Base-by-base conservation (phyloP, 1,140 invertebrate species). In the Lasioglossum albipes region DNA sequence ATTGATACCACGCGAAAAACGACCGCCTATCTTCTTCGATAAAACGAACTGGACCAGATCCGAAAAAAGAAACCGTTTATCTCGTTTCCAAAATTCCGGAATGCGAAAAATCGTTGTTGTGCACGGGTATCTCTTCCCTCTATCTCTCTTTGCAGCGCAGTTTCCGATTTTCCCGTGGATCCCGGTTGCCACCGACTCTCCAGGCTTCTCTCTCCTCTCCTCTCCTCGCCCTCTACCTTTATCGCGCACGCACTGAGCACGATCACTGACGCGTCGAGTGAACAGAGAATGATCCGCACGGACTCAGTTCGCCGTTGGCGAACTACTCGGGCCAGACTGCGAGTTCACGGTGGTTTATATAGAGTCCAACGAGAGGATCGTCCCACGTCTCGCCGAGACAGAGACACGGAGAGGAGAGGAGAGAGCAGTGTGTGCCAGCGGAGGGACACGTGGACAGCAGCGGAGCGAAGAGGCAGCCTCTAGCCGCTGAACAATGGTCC, bases 321-420 rank as follows among this genome's bases (percentile, higher is more conserved):
- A 81, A 89, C 86, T 83, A 89, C 88, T 89, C 80, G 85, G 84
- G 57, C 82, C 83, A 82, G 75, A 52, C 85, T 42, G 71, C 66
- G 80, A 57, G 80, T 86, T 86, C 87, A 80, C 83, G 86, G 80
- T 80, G 89, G 89, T 93, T 93, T 93, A 93, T 93, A 93, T 93
- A 93, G 90, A 91, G 86, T 84, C 85, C 81, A 45, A 80, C 67
- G 10, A 49, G 88, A 86, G 89, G 82, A 88, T 91, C 90, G 89
- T 92, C 90, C 91, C 89, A 92, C 91, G 90, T 87, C 86, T 62
- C 57, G 70, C 41, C 52, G 52, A 54, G 52, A 54, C 13, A 54
- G 52, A 52, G 49, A 52, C 13, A 52, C 10, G 1, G 49, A 52
- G 49, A 52, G 49, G 73, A 75, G 82, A 80, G 52, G 74, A 13